Base-by-base conservation (phyloP, 1,140 invertebrate species). In the Zaprionus camerounensis region DNA sequence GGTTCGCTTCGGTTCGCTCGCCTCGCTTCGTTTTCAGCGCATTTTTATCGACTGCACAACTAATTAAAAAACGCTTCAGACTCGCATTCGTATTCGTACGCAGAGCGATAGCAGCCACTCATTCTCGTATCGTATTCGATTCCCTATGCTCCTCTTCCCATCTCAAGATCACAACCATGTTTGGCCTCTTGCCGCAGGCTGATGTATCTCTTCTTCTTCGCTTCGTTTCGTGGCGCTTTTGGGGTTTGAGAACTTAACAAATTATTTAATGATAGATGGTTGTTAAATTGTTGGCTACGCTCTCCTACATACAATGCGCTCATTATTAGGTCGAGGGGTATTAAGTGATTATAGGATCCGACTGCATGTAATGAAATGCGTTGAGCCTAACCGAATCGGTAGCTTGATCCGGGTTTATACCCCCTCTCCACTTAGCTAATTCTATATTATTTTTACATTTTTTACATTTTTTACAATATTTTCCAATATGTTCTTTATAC, bases 241-340 rank as follows among this genome's bases (percentile, higher is more conserved):
- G 78, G 41, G 41, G 65, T 78, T 71, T 77, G 53, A 81, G 80
- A 86, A 88, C 81, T 88, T 74, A 88, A 85, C 85, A 88, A 88
- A 88, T 88, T 88, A 88, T 88, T 90, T 88, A 88, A 88, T 88
- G 85, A 88, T 88, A 88, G 85, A 88, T 88, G 85, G 81, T 57
- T 90, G 66, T 80, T 81, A 85, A 88, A 85, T 90, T 85, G 84
- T 70, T 64, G 63, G 68, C 67, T 71, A 79, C 77, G 68, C 73
- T 79, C 73, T 79, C 28, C 64, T 56, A 34, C 26, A 26, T 51
- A 34, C 55, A 66, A 59, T 58, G 59, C 76, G 51, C 56, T 12
- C 63, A 71, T 75, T 77, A 71, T 81, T 79, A 79, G 77, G 26
- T 71, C 51, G 26, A n/a, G 53, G 81, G 78, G 79, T 90, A 88